These are phyloP conservation scores for Perizoma affinitatum DNA, from an alignment of 2,888 invertebrate species.

Conservation along the genomic window DNA sequence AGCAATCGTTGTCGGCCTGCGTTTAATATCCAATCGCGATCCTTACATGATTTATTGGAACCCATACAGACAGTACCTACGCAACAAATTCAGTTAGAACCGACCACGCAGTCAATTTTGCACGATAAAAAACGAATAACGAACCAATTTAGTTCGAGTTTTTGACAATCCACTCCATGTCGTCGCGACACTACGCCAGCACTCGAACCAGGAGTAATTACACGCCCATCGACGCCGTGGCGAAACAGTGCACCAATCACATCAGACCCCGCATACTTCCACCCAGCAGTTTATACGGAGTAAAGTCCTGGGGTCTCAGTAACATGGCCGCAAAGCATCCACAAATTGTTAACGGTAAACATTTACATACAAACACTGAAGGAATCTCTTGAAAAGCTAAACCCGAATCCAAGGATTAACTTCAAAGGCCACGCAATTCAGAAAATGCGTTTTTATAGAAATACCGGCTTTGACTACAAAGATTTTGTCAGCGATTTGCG, in stretches of 20 bases:
- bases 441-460: conserved; percentile 81
- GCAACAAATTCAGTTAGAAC: conserved; percentile 36
- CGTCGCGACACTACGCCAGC: conserved; percentile 48
- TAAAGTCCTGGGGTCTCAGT: conserved; percentile 41
- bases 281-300: conserved; percentile 21
- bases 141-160: conserved; percentile 62
- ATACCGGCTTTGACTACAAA: conserved; percentile 72
- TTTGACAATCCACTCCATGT: conserved; percentile 64
- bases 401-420: conserved; percentile 76
- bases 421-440: conserved; percentile 73
- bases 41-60: conserved; percentile 22
- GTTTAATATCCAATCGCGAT: conserved; percentile 18
- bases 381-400: conserved; percentile 51
- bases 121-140: conserved; percentile 51
- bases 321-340: conserved; percentile 49
- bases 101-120: conserved; percentile 37
- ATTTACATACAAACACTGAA: conserved; percentile 56
- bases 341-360: conserved; percentile 58
- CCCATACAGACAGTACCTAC: conserved; percentile 14
- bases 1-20: conserved; percentile 10
- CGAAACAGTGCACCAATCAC: conserved; percentile 49
- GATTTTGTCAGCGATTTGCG: conserved; percentile 71
- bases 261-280: conserved; percentile 40
- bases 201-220: conserved; percentile 57
- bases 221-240: conserved; percentile 51